phyloP scores from a whole-genome alignment of 53 echinoderm and acorn worm species.

The Stichopus horrens region DNA sequence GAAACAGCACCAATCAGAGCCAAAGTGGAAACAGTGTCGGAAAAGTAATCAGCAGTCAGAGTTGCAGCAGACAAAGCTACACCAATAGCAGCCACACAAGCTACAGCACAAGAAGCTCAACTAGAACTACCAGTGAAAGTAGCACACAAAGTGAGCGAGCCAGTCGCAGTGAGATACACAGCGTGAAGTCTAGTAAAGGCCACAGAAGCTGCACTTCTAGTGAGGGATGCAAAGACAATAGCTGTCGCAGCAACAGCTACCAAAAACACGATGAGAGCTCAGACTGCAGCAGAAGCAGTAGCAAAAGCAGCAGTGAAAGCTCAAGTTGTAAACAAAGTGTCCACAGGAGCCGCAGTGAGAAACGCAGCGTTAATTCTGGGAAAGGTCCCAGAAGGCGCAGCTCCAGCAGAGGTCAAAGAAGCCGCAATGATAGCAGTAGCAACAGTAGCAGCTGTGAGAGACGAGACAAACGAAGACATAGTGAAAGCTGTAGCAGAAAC shows the following conservation, averaged over 20 bases:
- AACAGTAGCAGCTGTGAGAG: neutral
- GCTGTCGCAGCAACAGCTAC: neutral
- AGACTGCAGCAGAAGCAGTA: neutral
- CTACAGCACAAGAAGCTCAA: neutral
- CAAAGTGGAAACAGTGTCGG: neutral
- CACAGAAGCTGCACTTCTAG: neutral
- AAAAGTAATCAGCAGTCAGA: neutral
- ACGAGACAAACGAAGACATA: neutral
- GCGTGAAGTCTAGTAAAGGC: neutral
- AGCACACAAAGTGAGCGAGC: neutral
- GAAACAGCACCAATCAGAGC: neutral
- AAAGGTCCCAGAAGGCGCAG: neutral
- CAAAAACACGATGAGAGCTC: no score
- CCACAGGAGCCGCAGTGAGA: neutral
- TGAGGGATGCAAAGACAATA: neutral
- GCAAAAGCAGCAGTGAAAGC: neutral
- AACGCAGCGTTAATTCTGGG: neutral
- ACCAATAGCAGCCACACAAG: neutral
- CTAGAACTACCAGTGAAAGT: neutral
- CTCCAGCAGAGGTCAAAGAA: neutral
- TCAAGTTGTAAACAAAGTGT: neutral
- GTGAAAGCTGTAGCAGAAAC: neutral
- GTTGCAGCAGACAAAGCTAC: neutral
- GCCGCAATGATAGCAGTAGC: neutral
- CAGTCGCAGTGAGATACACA: neutral